These are phyloP conservation scores for Panonychus citri DNA, from an alignment of 1,140 invertebrate species.

Conservation along the genomic window DNA sequence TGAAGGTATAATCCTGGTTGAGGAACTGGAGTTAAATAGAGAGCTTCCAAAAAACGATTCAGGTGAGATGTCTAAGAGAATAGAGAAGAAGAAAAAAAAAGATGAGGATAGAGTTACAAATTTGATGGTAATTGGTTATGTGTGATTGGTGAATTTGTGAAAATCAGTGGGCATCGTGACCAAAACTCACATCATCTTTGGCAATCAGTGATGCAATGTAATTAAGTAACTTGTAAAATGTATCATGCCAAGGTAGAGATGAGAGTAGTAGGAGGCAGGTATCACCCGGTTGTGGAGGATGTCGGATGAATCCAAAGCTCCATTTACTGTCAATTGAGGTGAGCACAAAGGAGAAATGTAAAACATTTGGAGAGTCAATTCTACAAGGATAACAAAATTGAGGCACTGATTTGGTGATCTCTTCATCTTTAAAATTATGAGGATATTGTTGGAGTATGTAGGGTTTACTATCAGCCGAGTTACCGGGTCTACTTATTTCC, in stretches of 20 bases:
- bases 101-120: neutral
- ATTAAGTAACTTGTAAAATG: conserved; percentile 52
- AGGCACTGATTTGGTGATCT: conserved; percentile 49
- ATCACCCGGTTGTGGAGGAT: conserved; percentile 44
- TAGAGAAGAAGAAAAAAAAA: neutral
- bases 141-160: neutral
- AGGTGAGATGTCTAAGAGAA: conserved; percentile 22
- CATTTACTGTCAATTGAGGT: conserved; percentile 81
- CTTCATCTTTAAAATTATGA: conserved; percentile 39
- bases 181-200: conserved; percentile 10
- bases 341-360: conserved; percentile 76
- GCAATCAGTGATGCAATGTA: conserved; percentile 22
- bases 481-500: neutral
- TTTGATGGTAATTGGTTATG: no score
- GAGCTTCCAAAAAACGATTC: conserved; percentile 36
- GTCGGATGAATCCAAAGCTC: conserved; percentile 83
- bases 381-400: conserved; percentile 64
- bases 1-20: conserved; percentile 27
- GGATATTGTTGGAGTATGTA: conserved; percentile 55
- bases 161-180: no score
- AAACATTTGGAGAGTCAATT: conserved; percentile 44
- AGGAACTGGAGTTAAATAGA: conserved; percentile 38
- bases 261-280: conserved; percentile 15
- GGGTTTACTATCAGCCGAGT: conserved; percentile 20
- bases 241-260: conserved; percentile 80